Conservation (phyloP, 2,113 vertebrate species). For the Stegostoma tigrinum region DNA sequence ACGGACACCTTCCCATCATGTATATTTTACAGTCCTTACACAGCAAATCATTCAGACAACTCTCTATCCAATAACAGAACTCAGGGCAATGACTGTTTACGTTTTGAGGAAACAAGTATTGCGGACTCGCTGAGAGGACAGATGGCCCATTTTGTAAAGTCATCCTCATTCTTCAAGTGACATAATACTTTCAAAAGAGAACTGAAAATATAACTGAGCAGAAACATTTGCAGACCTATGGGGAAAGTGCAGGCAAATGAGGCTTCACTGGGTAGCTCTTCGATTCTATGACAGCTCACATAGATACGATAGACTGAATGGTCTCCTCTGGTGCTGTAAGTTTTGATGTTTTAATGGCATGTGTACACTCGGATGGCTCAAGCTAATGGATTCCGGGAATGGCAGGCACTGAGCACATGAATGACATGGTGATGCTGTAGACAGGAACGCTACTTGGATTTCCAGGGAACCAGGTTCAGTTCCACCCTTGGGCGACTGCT, state of each 20-base stretch:
- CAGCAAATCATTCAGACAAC: too few relatives aligned
- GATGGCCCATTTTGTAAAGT: not conserved
- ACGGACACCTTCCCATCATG: too few relatives aligned
- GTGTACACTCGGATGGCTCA: not conserved
- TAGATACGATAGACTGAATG: not conserved
- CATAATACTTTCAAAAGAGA: not conserved
- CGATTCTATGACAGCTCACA: not conserved
- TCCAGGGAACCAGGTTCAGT: not conserved
- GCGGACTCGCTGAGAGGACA: too few relatives aligned
- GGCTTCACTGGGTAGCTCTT: not conserved
- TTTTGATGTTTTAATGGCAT: not conserved
- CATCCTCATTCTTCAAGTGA: not conserved
- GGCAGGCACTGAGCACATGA: not conserved
- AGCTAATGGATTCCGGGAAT: not conserved
- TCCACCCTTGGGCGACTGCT: too few relatives aligned
- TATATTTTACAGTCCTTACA: too few relatives aligned
- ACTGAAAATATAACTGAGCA: not conserved
- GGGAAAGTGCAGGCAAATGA: not conserved
- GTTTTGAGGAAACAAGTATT: too few relatives aligned
- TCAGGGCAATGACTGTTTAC: too few relatives aligned
- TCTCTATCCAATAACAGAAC: too few relatives aligned
- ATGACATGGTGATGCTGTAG: not conserved
- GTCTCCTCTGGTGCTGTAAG: not conserved
- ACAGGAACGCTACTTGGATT: not conserved
- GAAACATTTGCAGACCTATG: not conserved